Evolutionary conservation across 2,113 vertebrate genomes (phyloP).

Genomic region (Bos indicus): DNA sequence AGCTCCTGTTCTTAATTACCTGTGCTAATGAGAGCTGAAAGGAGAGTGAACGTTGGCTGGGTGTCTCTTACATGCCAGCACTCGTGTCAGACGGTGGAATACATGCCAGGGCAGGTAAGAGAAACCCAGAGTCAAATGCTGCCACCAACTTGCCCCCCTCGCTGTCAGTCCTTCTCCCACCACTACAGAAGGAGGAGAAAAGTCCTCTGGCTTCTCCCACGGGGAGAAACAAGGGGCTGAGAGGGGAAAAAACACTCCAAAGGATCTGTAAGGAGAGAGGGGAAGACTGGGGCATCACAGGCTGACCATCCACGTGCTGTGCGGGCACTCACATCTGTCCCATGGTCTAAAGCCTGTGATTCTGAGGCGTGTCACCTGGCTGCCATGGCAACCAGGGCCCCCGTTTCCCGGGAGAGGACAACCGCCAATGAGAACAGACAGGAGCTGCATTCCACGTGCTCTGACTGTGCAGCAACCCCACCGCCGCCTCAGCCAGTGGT

Average conservation of each 20-base stretch:
- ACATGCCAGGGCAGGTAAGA: background rate
- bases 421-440: background rate
- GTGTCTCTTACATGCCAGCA: background rate
- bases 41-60: background rate
- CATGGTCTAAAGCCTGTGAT: background rate
- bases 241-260: background rate
- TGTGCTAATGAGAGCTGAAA: constrained; percentile 44
- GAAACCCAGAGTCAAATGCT: background rate
- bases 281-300: background rate
- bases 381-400: background rate
- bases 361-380: background rate
- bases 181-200: background rate
- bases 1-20: constrained; percentile 62
- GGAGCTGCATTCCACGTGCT: background rate
- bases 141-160: too few relatives aligned
- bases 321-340: fast-evolving
- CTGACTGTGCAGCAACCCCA: background rate
- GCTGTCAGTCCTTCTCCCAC: background rate
- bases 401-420: background rate
- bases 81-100: background rate
- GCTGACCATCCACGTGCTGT: background rate
- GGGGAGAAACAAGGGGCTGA: background rate
- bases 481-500: background rate
- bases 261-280: background rate
- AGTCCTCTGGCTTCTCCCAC: background rate